Evolutionary conservation across 1,140 invertebrate genomes (phyloP), one percentile per base, ranked within the genome.

Genomic region (Oryctes rhinoceros): DNA sequence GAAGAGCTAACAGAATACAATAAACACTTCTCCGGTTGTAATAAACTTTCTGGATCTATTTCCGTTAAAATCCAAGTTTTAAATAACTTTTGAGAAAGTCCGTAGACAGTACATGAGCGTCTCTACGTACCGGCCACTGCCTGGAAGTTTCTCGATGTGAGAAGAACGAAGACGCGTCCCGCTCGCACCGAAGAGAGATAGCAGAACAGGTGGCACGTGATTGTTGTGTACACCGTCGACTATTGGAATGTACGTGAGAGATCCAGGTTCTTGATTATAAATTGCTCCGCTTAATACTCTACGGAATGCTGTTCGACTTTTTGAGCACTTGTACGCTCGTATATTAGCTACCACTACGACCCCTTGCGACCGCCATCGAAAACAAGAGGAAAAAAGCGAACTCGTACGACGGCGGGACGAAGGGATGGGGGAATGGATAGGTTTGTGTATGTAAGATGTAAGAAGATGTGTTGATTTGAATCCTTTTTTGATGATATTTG

Each of bases 211-310:
- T 76, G 74, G 74, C 74, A 76, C 62, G 62, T 67, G 62, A 67
- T 67, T 67, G 62, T 67, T 67, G 62, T 67, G 62, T 67, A 67
- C 62, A 76, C 74, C 20, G 35, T 3, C 9, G 74, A 76, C 74
- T 76, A 76, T 37, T 18, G 74, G 74, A 76, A 76, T 76, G 74
- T 39, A 35, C 44, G 74, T 76, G 62, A 67, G 74, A 76, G 74
- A 76, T 76, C 44, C 74, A 76, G 11, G 44, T 2, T 76, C 44
- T 48, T 76, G 74, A 76, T 76, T 76, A 76, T 76, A 76, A 76
- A 76, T 76, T 76, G 74, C 74, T 76, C 74, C 74, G 74, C 74
- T 76, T 76, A 76, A 76, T 76, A 76, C 74, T 76, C 74, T 76
- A 10, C 74, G 74, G 74, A 76, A 76, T 76, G 74, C 74, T 76